phyloP scores from a whole-genome alignment of 2,888 invertebrate species.

The Branchipolynoe longqiensis region DNA sequence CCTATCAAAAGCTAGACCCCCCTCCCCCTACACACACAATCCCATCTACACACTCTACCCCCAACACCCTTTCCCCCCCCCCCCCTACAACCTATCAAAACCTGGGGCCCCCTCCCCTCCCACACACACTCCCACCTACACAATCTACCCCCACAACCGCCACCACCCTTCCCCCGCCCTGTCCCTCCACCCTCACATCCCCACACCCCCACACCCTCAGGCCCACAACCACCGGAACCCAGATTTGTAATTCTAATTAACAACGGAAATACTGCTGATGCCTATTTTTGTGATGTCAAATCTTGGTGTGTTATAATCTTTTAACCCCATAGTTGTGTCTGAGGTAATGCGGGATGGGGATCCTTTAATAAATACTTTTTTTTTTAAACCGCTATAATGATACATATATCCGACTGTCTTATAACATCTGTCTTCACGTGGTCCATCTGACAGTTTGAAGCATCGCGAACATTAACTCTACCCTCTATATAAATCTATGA shows the following conservation, averaged over 20 bases:
- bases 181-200: not conserved
- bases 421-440: too few species aligned
- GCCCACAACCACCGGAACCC: not conserved
- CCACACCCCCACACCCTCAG: not conserved
- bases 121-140: not conserved
- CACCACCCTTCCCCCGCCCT: not conserved
- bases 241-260: conserved; percentile 55
- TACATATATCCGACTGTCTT: too few species aligned
- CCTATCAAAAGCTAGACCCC: too few species aligned
- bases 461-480: too few species aligned
- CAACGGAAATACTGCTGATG: conserved; percentile 39
- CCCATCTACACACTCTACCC: not conserved
- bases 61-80: not conserved
- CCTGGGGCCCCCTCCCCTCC: not conserved
- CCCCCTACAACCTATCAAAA: not conserved
- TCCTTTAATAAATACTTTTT: too few species aligned
- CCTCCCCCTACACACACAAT: not conserved
- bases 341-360: too few species aligned
- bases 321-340: too few species aligned
- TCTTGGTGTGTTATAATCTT: too few species aligned
- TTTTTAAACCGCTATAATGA: too few species aligned
- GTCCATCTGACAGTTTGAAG: too few species aligned
- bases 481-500: too few species aligned
- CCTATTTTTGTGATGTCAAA: too few species aligned
- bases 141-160: not conserved